Evolutionary conservation across 2,113 vertebrate species (phyloP), one percentile per base, ranked within the genome.

Genomic region (Alligator sinensis): DNA sequence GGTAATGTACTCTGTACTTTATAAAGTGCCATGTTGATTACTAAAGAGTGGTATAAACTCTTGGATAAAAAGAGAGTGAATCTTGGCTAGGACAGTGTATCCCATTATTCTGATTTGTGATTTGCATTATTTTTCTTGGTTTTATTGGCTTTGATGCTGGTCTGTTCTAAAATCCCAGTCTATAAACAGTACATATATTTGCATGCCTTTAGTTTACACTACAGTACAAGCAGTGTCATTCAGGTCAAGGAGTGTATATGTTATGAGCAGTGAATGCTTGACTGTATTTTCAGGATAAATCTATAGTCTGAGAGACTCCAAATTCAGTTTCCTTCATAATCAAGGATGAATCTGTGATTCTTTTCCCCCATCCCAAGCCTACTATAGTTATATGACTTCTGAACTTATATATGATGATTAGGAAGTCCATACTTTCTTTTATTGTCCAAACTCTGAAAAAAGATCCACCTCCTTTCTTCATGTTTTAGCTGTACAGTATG

Each of bases 41-140:
- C 47, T 96, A 88, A 80, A 70, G 87, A 95, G 15, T 54, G 89
- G 11, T 83, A 90, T 95, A 95, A 91, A 95, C 95, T 28, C 38
- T 85, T 93, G 62, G 4, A 34, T 18, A 80, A 90, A 86, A 80
- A 91, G 91, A 77, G 95, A 87, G 95, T 66, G 54, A 91, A 88
- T 90, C 68, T 88, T 84, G 80, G 63, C 68, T 30, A 61, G 68
- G 88, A 90, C 21, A 60, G 28, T 80, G 11, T 85, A 61, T 87
- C 92, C 82, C 85, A 30, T 91, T 91, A 28, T 86, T 91, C 93
- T 93, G 5, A 86, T 94, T 92, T 87, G 61, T 77, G 85, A 92
- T 95, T 96, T 96, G 75, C 68, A 84, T 95, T 70, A 47, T 47
- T 47, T 47, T 47, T 47, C 47, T 47, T 47, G 47, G 7, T 47